Percentiles rank a stretch among this genome's conserved stretches.
These are phyloP conservation scores for Cnemophilus loriae DNA, from an alignment of 2,113 vertebrate genomes.

Conservation along the genomic window DNA sequence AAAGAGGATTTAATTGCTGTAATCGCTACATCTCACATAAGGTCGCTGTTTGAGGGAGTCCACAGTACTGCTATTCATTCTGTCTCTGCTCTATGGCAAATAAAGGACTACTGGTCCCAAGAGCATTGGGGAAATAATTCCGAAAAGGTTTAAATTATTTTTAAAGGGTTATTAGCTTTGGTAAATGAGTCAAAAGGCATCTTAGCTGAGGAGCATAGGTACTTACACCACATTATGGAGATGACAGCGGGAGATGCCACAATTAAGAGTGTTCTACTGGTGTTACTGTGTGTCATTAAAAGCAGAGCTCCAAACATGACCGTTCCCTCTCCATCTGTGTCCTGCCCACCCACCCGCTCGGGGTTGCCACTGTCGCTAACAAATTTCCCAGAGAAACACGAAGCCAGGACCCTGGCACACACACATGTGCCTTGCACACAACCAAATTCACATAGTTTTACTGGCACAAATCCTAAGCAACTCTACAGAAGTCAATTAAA, in stretches of 20 bases:
- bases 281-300: background rate
- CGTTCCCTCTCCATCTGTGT: background rate
- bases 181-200: constrained; percentile 36
- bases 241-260: background rate
- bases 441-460: background rate
- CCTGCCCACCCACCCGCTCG: background rate
- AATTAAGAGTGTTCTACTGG: background rate
- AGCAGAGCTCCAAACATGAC: background rate
- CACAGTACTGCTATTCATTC: constrained; percentile 24
- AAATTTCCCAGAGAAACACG: background rate
- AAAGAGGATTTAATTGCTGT: constrained; percentile 54
- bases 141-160: constrained; percentile 27
- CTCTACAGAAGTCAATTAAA: background rate
- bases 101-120: constrained; percentile 19
- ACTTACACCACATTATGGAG: background rate
- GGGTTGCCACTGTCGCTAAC: background rate
- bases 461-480: background rate
- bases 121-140: background rate
- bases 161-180: constrained; percentile 48
- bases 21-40: constrained; percentile 48
- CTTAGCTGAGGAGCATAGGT: background rate
- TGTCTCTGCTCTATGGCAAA: constrained; percentile 15
- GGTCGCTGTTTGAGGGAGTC: constrained; percentile 43
- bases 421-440: background rate
- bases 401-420: background rate